Evolutionary conservation across 2,797 vertebrate genomes (phyloP).

Genomic region (Hafferia zeledoni): DNA sequence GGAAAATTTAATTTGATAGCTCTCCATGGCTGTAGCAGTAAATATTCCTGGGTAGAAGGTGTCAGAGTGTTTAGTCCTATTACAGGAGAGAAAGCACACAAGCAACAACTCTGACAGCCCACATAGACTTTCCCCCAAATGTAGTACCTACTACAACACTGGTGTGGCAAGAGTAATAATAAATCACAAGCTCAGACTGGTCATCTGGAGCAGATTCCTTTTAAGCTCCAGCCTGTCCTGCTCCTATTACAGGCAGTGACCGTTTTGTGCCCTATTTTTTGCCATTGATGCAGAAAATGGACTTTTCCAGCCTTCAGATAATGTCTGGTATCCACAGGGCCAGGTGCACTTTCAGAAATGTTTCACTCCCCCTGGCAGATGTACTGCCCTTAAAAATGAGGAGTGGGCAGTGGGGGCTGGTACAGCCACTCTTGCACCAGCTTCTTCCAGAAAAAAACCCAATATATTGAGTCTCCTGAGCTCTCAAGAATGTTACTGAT

Average conservation of each 20-base stretch:
- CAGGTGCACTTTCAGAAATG: background rate
- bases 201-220: conserved; percentile 29
- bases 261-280: conserved; percentile 11
- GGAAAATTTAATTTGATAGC: background rate
- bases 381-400: background rate
- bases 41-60: background rate
- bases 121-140: background rate
- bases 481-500: background rate
- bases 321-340: background rate
- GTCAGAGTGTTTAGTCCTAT: conserved; percentile 9
- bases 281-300: conserved; percentile 48
- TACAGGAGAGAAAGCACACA: background rate
- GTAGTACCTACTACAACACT: background rate
- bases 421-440: background rate
- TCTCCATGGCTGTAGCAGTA: background rate
- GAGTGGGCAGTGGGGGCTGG: background rate
- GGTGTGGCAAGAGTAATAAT: background rate
- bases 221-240: conserved; percentile 6
- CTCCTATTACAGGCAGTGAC: background rate
- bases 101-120: background rate
- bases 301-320: conserved; percentile 20
- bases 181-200: conserved; percentile 19
- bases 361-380: background rate
- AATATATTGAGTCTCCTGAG: background rate
- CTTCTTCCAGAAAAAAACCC: background rate